Evolutionary conservation across 2,888 invertebrate species (phyloP).

Genomic region (Euproctis similis): DNA sequence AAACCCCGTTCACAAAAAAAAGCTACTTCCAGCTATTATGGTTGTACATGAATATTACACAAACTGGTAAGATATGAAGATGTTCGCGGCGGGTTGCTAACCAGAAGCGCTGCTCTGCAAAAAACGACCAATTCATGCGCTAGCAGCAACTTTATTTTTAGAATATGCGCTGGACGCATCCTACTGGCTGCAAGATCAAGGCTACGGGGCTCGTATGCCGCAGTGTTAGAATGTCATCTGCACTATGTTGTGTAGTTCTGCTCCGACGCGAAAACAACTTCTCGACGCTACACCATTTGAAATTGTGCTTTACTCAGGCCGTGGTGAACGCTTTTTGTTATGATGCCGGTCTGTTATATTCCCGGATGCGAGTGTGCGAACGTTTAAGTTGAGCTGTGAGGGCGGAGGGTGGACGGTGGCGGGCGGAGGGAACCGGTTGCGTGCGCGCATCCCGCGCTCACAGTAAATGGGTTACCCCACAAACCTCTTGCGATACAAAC

Average conservation of each 20-base stretch:
- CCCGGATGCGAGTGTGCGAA: conserved; percentile 60
- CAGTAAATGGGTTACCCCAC: conserved; percentile 73
- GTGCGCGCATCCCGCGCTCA: conserved; percentile 41
- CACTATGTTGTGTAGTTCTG: conserved; percentile 41
- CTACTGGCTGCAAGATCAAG: conserved; percentile 72
- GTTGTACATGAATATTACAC: no score
- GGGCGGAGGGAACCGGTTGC: conserved; percentile 51
- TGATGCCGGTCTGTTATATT: conserved; percentile 38
- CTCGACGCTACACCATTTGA: conserved; percentile 14
- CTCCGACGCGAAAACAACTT: conserved; percentile 35
- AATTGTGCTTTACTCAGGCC: conserved; percentile 28
- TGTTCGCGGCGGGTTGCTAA: conserved; percentile 54
- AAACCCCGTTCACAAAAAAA: no score
- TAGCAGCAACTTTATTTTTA: conserved; percentile 59
- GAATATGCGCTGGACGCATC: conserved; percentile 57
- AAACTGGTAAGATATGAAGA: conserved; percentile 44
- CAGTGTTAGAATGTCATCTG: conserved; percentile 45
- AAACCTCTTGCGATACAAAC: conserved; percentile 70
- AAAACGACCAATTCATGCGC: conserved; percentile 60
- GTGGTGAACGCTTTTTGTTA: conserved; percentile 21
- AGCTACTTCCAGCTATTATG: no score
- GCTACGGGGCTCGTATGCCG: conserved; percentile 47
- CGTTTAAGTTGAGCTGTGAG: conserved; percentile 22
- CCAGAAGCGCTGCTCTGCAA: conserved; percentile 48
- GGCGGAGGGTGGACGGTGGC: conserved; percentile 17